Percentiles rank a stretch among this genome's conserved stretches.
These are phyloP conservation scores for Orthosia gracilis DNA, from an alignment of 2,888 invertebrate species.

Conservation along the genomic window DNA sequence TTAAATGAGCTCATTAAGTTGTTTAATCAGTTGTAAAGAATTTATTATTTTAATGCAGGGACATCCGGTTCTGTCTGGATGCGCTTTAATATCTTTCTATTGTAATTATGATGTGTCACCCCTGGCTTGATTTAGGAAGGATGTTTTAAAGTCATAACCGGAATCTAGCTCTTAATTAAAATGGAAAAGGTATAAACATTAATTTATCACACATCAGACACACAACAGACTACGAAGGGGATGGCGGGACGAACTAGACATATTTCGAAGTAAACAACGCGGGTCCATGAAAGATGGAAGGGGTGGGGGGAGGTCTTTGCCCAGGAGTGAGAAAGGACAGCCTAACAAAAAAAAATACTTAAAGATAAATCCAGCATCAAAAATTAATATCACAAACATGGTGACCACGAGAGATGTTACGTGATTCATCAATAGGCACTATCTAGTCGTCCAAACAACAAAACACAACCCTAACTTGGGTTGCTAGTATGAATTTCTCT, in stretches of 20 bases:
- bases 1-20: constrained; percentile 70
- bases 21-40: constrained; percentile 83
- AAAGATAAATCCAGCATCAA: not conserved
- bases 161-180: not conserved
- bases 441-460: not conserved
- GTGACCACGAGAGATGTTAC: not conserved
- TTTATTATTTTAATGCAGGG: constrained; percentile 74
- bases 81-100: constrained; percentile 47
- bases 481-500: not conserved
- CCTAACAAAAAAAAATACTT: too few species aligned
- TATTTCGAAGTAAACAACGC: too few species aligned
- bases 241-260: too few species aligned
- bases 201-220: not conserved
- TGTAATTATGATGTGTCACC: constrained; percentile 24
- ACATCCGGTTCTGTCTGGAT: constrained; percentile 60
- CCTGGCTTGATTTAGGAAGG: not conserved
- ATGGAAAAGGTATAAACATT: not conserved
- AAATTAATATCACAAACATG: not conserved
- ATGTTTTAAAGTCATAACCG: not conserved
- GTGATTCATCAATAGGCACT: not conserved
- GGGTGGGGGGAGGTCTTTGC: too few species aligned
- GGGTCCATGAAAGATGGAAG: too few species aligned
- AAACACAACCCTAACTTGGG: not conserved
- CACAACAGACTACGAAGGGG: too few species aligned
- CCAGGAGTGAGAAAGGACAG: too few species aligned